A percentile compares a stretch with the other conserved stretches of the same genome.
These are phyloP conservation scores for Trematomus bernacchii DNA, from an alignment of 2,797 vertebrate genomes.

Conservation along the genomic window DNA sequence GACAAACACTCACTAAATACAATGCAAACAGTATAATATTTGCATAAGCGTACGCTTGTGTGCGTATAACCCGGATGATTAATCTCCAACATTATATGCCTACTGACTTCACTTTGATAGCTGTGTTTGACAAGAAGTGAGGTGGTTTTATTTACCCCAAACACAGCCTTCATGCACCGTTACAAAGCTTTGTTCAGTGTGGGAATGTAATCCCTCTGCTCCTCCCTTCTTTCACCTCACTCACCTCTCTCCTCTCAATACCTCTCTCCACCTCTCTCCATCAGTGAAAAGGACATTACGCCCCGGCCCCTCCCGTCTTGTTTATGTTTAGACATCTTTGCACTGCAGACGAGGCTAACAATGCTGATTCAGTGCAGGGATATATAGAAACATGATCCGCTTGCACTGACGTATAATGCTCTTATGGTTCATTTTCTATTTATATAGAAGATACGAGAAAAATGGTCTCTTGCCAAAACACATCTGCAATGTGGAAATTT, in stretches of 20 bases:
- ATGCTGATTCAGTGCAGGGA: conserved; percentile 48
- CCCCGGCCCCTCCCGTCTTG: conserved; percentile 17
- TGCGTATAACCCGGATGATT: conserved; percentile 22
- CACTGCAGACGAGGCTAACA: conserved; percentile 41
- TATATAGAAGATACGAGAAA: not conserved
- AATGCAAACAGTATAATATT: conserved; percentile 21
- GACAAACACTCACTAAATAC: conserved; percentile 2
- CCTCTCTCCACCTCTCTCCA: conserved; percentile 22
- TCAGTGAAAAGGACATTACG: conserved; percentile 47
- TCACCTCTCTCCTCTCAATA: not conserved
- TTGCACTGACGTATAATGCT: conserved; percentile 20
- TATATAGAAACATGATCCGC: conserved; percentile 37
- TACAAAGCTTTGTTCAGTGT: conserved; percentile 64
- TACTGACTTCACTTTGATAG: conserved; percentile 28
- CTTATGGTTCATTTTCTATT: conserved; percentile 21
- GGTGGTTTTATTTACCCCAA: conserved; percentile 62
- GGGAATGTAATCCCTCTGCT: conserved; percentile 48
- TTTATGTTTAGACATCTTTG: conserved; percentile 18
- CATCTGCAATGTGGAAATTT: conserved; percentile 3
- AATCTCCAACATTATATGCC: conserved; percentile 28
- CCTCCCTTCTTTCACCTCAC: conserved; percentile 18
- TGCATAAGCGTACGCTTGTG: conserved; percentile 18
- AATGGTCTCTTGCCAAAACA: conserved; percentile 2
- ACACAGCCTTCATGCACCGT: conserved; percentile 56
- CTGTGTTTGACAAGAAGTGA: conserved; percentile 45